A percentile compares a stretch with the other conserved stretches of the same genome.
phyloP scores from a whole-genome alignment of 2,797 vertebrate genomes.

The Mus caroli region DNA sequence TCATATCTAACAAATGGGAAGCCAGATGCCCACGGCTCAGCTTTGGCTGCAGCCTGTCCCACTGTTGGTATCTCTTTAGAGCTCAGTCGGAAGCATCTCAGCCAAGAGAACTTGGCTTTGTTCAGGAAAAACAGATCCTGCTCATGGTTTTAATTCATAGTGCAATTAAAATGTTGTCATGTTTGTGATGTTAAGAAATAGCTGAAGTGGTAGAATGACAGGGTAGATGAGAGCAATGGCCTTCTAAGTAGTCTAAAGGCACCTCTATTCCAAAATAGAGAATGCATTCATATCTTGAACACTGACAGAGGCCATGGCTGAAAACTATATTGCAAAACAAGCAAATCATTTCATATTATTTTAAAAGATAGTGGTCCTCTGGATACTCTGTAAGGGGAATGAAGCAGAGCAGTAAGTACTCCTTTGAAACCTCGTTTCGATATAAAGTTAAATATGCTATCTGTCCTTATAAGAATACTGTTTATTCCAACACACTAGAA shows the following conservation, averaged over 20 bases:
- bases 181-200: neutral
- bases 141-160: neutral
- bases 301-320: neutral
- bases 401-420: neutral
- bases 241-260: neutral
- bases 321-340: neutral
- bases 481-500: neutral
- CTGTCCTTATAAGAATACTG: constrained; percentile 34
- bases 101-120: neutral
- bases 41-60: neutral
- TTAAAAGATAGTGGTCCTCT: neutral
- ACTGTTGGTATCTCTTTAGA: neutral
- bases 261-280: neutral
- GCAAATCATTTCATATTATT: neutral
- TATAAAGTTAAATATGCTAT: constrained; percentile 14
- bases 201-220: neutral
- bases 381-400: neutral
- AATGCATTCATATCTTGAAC: neutral
- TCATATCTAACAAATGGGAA: neutral
- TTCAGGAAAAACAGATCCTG: neutral
- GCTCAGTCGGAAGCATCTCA: neutral
- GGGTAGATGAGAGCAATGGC: neutral
- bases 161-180: constrained; percentile 10
- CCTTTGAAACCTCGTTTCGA: neutral
- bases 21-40: neutral